phyloP scores from a whole-genome alignment of 35 echinoderm and acorn worm species.

The Heliocidaris erythrogramma region DNA sequence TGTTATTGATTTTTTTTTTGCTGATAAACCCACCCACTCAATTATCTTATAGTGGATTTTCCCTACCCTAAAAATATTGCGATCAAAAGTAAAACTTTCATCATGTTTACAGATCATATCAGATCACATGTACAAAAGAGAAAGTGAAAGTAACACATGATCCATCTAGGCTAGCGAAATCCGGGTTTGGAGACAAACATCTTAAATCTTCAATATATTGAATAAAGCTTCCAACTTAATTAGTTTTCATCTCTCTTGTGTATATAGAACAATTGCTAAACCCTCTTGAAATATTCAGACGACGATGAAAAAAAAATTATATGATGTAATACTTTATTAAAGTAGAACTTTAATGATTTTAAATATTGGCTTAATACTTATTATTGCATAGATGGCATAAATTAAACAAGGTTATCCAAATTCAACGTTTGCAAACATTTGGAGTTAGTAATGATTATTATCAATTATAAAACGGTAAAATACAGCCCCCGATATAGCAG shows the following conservation, averaged over 20 bases:
- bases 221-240: background rate
- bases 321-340: too few species aligned
- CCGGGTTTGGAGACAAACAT: background rate
- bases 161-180: background rate
- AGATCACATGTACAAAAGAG: background rate
- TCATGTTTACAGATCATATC: background rate
- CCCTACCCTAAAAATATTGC: background rate
- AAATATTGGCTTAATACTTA: too few species aligned
- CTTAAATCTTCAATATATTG: background rate
- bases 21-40: background rate
- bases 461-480: too few species aligned
- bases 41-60: background rate
- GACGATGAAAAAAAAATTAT: too few species aligned
- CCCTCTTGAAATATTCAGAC: background rate
- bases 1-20: background rate
- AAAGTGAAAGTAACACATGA: conserved; percentile 5
- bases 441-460: too few species aligned
- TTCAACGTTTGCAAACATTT: too few species aligned
- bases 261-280: background rate
- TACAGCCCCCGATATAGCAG: too few species aligned
- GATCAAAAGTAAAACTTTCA: background rate
- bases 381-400: too few species aligned
- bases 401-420: too few species aligned
- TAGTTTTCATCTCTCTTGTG: background rate
- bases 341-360: too few species aligned